phyloP scores from a whole-genome alignment of 2,797 vertebrate genomes.

The Gobionotothen gibberifrons region DNA sequence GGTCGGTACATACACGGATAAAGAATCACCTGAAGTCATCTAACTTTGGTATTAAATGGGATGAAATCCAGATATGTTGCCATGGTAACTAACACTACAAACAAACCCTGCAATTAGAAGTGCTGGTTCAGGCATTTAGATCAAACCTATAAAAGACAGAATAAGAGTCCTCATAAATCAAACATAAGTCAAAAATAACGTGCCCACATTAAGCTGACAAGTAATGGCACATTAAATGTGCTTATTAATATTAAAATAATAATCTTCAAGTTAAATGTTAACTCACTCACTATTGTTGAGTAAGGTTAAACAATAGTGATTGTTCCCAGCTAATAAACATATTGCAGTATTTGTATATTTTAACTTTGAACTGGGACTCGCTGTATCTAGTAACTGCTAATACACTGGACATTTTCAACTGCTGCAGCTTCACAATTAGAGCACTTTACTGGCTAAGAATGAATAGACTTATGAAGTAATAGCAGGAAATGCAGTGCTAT shows the following conservation, averaged over 20 bases:
- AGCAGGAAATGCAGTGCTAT: too few relatives aligned
- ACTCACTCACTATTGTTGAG: too few relatives aligned
- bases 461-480: too few relatives aligned
- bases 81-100: conserved; percentile 14
- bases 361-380: too few relatives aligned
- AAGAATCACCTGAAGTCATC: conserved; percentile 7
- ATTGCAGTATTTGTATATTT: too few relatives aligned
- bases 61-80: conserved; percentile 15
- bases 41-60: conserved; percentile 14
- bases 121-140: not conserved
- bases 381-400: too few relatives aligned
- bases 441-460: too few relatives aligned
- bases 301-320: too few relatives aligned
- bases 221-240: not conserved
- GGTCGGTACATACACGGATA: conserved; percentile 13
- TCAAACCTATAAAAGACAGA: not conserved
- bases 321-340: too few relatives aligned
- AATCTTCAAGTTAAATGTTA: too few relatives aligned
- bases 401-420: too few relatives aligned
- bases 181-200: not conserved
- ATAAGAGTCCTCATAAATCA: conserved; percentile 2
- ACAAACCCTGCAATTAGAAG: conserved; percentile 1
- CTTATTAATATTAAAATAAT: not conserved
- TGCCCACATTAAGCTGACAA: not conserved
- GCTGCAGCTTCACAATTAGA: too few relatives aligned